Evolutionary conservation across 2,797 vertebrate species (phyloP).

Genomic region (Leucoraja ocellata): DNA sequence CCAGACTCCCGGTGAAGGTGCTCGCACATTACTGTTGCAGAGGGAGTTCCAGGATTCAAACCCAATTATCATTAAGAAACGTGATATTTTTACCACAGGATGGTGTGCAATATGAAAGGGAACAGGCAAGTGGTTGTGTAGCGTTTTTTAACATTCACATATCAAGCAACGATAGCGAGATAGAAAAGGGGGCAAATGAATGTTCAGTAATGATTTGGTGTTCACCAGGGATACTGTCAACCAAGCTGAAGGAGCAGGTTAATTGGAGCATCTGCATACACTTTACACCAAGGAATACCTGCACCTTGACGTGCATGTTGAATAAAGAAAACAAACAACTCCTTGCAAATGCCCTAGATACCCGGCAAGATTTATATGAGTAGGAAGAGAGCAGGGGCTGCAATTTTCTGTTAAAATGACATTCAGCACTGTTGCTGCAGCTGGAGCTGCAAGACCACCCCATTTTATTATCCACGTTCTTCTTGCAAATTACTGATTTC

Average conservation of each 20-base stretch:
- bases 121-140: too few relatives aligned
- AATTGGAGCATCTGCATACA: not conserved
- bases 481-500: constrained; percentile 6
- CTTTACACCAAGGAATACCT: not conserved
- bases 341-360: not conserved
- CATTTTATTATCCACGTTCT: not conserved
- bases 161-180: not conserved
- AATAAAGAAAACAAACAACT: not conserved
- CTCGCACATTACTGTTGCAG: too few relatives aligned
- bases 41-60: too few relatives aligned
- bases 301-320: not conserved
- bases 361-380: not conserved
- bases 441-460: not conserved
- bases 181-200: not conserved
- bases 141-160: not conserved
- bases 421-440: not conserved
- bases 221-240: not conserved
- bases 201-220: constrained; percentile 1
- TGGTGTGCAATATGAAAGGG: too few relatives aligned
- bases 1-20: too few relatives aligned
- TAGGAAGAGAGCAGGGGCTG: not conserved
- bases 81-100: too few relatives aligned
- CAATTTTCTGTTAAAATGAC: not conserved
- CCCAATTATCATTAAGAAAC: too few relatives aligned
- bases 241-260: not conserved